Conservation (phyloP, 2,113 vertebrate species). For the Hippocampus zosterae region DNA sequence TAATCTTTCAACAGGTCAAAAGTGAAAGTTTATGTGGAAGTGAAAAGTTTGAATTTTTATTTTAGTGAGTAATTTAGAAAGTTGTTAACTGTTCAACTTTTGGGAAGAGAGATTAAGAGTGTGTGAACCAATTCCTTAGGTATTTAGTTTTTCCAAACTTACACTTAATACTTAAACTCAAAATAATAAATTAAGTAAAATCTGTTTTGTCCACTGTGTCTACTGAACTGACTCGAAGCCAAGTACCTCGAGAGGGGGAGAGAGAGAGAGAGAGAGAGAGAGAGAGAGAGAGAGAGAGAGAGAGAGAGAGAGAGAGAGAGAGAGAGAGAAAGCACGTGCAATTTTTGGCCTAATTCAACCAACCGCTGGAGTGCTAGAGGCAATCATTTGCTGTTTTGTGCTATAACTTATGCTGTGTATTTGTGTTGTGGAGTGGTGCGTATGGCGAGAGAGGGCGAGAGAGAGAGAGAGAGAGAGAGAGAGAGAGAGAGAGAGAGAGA, state of each 20-base stretch:
- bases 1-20: too few species aligned
- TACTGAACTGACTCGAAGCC: neutral
- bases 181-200: neutral
- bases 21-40: too few species aligned
- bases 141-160: neutral
- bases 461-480: neutral
- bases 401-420: conserved; percentile 47
- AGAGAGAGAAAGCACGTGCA: neutral
- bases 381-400: conserved; percentile 59
- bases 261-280: neutral
- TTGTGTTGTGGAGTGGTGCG: neutral
- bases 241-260: neutral
- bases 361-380: conserved; percentile 38
- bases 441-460: conserved; percentile 3
- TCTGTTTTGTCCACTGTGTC: neutral
- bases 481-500: conserved; percentile 7
- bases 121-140: too few species aligned
- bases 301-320: neutral
- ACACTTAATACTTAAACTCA: too few species aligned
- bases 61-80: too few species aligned
- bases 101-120: too few species aligned
- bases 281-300: neutral
- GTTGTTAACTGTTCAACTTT: too few species aligned
- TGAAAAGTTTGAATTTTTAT: too few species aligned
- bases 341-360: conserved; percentile 33